Conservation (phyloP, 2,797 vertebrate genomes). For the Coluber constrictor region DNA sequence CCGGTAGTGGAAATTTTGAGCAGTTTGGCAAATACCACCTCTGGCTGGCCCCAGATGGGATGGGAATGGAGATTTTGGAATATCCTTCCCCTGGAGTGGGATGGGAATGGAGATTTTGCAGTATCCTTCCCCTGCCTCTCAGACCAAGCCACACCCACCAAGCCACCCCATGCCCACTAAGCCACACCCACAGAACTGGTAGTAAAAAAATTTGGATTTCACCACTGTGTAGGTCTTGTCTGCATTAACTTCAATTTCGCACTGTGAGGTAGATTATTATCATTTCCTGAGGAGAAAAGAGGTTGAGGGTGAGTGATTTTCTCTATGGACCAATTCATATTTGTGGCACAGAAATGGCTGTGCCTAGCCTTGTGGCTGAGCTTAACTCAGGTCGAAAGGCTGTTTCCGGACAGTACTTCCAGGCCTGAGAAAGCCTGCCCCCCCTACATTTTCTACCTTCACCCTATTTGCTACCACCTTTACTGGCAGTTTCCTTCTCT, state of each 20-base stretch:
- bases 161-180: too few species aligned
- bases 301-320: not conserved
- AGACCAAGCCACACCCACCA: too few species aligned
- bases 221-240: not conserved
- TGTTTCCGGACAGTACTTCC: not conserved
- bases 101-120: too few species aligned
- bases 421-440: not conserved
- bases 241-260: not conserved
- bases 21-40: too few species aligned
- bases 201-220: too few species aligned
- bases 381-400: not conserved
- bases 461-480: not conserved
- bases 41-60: too few species aligned
- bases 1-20: too few species aligned
- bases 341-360: not conserved
- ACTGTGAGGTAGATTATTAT: conserved; percentile 8
- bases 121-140: too few species aligned
- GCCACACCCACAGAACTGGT: too few species aligned
- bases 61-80: too few species aligned
- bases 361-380: not conserved
- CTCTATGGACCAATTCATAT: not conserved
- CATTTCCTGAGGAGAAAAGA: not conserved
- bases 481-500: not conserved
- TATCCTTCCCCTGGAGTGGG: too few species aligned
- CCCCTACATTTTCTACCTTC: not conserved